Evolutionary conservation across 2,888 invertebrate genomes (phyloP).

Genomic region (Oligia fasciuncula): DNA sequence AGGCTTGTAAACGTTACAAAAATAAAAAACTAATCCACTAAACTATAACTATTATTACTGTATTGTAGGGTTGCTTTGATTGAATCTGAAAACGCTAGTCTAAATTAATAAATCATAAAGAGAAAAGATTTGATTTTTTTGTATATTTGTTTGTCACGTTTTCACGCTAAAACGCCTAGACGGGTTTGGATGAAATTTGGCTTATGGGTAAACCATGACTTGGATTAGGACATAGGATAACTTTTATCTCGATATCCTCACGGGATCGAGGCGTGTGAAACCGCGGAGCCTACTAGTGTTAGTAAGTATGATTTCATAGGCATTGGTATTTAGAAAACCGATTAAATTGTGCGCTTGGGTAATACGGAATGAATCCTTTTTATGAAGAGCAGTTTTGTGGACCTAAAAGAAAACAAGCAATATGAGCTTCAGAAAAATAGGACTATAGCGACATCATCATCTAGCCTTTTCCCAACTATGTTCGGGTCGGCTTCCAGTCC

Average conservation of each 20-base stretch:
- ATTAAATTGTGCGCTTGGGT: neutral
- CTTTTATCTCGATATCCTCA: neutral
- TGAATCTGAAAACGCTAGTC: neutral
- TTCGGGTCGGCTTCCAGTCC: no score
- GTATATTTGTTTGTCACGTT: no score
- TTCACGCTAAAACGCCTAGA: no score
- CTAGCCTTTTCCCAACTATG: no score
- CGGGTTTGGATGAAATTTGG: no score
- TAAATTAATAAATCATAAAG: neutral
- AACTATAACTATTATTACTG: no score
- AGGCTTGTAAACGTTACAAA: no score
- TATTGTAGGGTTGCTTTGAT: no score
- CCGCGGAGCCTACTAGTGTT: no score
- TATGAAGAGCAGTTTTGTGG: neutral
- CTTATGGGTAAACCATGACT: neutral
- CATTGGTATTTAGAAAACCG: neutral
- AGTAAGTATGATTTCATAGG: neutral
- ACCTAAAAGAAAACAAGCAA: no score
- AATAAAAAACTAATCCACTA: no score
- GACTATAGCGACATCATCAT: neutral
- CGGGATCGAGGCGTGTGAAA: neutral
- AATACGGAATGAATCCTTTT: neutral
- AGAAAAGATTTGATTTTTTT: neutral
- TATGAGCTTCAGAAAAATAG: neutral
- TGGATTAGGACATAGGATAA: neutral